Evolutionary conservation across 2,113 vertebrate genomes (phyloP).

Genomic region (Labeo rohita): DNA sequence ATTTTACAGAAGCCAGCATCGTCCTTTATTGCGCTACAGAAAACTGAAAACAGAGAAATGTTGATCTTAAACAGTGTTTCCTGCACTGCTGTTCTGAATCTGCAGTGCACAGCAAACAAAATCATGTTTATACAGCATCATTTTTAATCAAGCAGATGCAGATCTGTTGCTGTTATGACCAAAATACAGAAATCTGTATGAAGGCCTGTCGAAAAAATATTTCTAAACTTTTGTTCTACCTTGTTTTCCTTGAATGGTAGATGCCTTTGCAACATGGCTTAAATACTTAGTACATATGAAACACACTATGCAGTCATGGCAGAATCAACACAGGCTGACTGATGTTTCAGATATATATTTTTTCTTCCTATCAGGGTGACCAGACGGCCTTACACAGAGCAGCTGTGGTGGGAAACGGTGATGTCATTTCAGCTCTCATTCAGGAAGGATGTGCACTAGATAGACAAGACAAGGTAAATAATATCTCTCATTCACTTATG

Average conservation of each 20-base stretch:
- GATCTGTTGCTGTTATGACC: neutral
- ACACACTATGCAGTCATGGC: neutral
- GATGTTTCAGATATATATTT: neutral
- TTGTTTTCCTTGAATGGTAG: neutral
- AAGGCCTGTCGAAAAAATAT: neutral
- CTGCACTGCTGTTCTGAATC: neutral
- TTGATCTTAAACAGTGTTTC: neutral
- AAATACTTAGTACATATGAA: neutral
- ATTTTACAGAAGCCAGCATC: neutral
- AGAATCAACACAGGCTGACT: neutral
- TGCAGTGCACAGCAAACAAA: neutral
- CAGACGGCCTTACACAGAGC: conserved; percentile 95
- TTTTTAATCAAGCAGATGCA: neutral
- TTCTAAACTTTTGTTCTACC: neutral
- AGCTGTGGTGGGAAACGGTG: conserved; percentile 87
- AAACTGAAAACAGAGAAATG: neutral
- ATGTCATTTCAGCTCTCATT: conserved; percentile 85
- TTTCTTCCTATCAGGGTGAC: conserved; percentile 78
- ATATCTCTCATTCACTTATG: neutral
- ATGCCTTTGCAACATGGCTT: neutral
- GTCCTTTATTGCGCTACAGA: neutral
- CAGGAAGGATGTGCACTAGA: conserved; percentile 94
- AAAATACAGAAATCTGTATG: neutral
- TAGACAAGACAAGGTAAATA: conserved; percentile 92
- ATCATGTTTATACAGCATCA: neutral